Evolutionary conservation across 2,113 vertebrate species (phyloP).

Genomic region (Entosphenus tridentatus): DNA sequence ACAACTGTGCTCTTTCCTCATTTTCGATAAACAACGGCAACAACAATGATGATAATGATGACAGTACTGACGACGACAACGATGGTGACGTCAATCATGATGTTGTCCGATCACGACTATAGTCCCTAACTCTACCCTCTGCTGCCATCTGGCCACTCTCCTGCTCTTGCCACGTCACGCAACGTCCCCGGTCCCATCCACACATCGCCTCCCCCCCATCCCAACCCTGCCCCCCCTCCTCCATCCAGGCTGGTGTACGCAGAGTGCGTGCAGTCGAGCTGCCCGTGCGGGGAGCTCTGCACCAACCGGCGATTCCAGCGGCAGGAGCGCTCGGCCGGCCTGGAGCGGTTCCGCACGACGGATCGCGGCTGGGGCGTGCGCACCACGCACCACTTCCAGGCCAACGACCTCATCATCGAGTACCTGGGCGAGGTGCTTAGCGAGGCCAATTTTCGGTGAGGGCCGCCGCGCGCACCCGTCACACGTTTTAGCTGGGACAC

Average conservation of each 20-base stretch:
- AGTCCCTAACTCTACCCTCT: not conserved
- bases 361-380: constrained; percentile 87
- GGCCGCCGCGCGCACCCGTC: too few relatives aligned
- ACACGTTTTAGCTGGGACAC: too few relatives aligned
- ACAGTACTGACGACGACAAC: too few relatives aligned
- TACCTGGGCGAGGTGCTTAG: constrained; percentile 94
- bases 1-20: not conserved
- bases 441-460: constrained; percentile 22
- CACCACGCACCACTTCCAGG: constrained; percentile 60
- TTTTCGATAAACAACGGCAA: too few relatives aligned
- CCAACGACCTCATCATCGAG: constrained; percentile 91
- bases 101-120: too few relatives aligned
- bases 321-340: constrained; percentile 87
- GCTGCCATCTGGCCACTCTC: not conserved
- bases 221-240: not conserved
- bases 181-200: not conserved
- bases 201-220: not conserved
- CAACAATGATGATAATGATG: too few relatives aligned
- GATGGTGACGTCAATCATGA: too few relatives aligned
- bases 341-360: constrained; percentile 75
- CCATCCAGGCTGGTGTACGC: constrained; percentile 73
- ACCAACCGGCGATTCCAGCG: constrained; percentile 86
- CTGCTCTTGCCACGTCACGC: not conserved
- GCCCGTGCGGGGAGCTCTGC: constrained; percentile 59
- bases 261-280: constrained; percentile 72